These are phyloP conservation scores for Hippocampus zosterae DNA, from an alignment of 2,113 vertebrate species.

Conservation along the genomic window DNA sequence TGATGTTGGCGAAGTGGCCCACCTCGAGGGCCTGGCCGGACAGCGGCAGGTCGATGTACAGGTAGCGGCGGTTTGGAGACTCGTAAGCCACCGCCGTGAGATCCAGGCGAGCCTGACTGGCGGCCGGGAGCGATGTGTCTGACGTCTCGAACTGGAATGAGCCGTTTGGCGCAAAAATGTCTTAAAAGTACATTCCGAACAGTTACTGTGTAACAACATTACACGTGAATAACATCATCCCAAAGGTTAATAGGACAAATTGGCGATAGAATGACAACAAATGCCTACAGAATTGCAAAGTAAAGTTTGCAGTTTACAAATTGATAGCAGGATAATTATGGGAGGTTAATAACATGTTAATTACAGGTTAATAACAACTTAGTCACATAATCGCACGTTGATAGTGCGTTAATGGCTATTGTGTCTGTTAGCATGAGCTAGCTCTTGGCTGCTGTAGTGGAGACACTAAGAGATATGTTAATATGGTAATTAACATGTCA, in stretches of 20 bases:
- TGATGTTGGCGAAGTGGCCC: constrained; percentile 66
- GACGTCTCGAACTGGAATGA: constrained; percentile 76
- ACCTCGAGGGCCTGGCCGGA: constrained; percentile 61
- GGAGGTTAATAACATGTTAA: neutral
- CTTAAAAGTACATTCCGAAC: neutral
- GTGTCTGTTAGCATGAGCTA: too few relatives aligned
- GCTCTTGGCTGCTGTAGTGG: too few relatives aligned
- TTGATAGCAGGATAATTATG: too few relatives aligned
- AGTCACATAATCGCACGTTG: too few relatives aligned
- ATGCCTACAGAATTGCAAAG: too few relatives aligned
- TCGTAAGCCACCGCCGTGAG: constrained; percentile 76
- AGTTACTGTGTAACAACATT: too few relatives aligned
- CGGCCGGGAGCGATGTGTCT: constrained; percentile 63
- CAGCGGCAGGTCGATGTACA: constrained; percentile 81
- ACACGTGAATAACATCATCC: too few relatives aligned
- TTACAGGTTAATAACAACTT: neutral
- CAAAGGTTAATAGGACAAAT: neutral
- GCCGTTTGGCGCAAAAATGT: neutral
- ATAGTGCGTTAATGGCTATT: too few relatives aligned
- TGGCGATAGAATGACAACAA: too few relatives aligned
- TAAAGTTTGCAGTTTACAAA: too few relatives aligned
- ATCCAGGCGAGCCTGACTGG: constrained; percentile 71
- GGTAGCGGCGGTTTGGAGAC: constrained; percentile 82
- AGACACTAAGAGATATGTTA: too few relatives aligned
- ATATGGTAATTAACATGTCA: too few relatives aligned